These are phyloP conservation scores for Arenaria interpres DNA, from an alignment of 2,113 vertebrate species.

Conservation along the genomic window DNA sequence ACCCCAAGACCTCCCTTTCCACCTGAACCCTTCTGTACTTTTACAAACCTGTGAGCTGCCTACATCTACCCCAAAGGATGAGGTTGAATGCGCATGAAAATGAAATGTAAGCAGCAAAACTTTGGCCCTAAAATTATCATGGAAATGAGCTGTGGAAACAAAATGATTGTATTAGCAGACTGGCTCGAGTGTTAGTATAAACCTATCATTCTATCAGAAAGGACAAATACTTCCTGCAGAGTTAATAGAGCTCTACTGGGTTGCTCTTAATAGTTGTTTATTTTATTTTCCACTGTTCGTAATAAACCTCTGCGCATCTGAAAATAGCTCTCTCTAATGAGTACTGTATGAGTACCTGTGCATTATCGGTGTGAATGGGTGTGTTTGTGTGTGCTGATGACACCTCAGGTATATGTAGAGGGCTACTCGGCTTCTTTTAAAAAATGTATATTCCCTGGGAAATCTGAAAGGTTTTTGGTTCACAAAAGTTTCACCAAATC, in stretches of 20 bases:
- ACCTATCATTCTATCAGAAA: not conserved
- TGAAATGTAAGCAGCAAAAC: not conserved
- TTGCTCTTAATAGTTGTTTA: constrained; percentile 41
- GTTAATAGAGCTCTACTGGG: not conserved
- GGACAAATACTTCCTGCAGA: constrained; percentile 15
- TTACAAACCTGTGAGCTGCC: not conserved
- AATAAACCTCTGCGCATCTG: constrained; percentile 30
- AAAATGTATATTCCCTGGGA: not conserved
- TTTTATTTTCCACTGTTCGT: constrained; percentile 44
- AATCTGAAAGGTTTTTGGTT: not conserved
- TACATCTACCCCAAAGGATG: not conserved
- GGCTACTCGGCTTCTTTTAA: not conserved
- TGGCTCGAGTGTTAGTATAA: not conserved
- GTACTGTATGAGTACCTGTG: not conserved
- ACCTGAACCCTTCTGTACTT: not conserved
- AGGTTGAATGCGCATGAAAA: not conserved
- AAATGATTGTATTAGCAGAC: not conserved
- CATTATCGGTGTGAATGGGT: not conserved
- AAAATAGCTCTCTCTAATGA: constrained; percentile 32
- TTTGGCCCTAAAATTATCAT: not conserved
- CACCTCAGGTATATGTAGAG: not conserved
- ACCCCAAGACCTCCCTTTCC: not conserved
- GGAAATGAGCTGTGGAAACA: not conserved
- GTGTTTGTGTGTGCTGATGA: constrained; percentile 1
- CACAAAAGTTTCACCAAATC: not conserved